phyloP scores from a whole-genome alignment of 1,140 invertebrate genomes.

The Muscidifurax raptorellus region DNA sequence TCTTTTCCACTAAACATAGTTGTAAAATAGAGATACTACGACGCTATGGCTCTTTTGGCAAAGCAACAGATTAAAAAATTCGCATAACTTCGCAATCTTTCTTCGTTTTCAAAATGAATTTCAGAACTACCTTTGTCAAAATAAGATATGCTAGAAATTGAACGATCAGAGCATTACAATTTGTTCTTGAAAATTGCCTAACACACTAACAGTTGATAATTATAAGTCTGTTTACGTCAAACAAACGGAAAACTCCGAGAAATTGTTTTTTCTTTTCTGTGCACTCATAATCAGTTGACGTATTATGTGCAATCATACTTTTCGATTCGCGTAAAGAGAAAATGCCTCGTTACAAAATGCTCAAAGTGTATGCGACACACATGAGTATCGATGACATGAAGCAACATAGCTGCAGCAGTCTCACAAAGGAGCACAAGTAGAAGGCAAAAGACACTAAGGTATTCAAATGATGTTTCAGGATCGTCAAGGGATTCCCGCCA shows the following conservation, averaged over 20 bases:
- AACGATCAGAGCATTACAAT: no score
- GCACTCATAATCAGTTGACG: no score
- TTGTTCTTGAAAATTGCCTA: no score
- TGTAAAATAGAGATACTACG: background rate
- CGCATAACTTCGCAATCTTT: no score
- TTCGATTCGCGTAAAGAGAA: background rate
- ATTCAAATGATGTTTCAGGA: conserved; percentile 79
- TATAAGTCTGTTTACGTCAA: no score
- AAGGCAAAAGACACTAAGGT: conserved; percentile 20
- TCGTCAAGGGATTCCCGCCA: conserved; percentile 97
- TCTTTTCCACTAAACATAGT: background rate
- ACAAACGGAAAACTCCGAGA: no score
- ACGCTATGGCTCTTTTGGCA: background rate
- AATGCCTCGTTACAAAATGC: background rate
- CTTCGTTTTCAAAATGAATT: no score
- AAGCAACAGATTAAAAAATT: background rate
- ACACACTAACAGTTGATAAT: no score
- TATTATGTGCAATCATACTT: background rate
- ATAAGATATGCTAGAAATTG: no score
- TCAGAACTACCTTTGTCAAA: no score
- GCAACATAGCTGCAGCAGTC: background rate
- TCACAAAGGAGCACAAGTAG: background rate
- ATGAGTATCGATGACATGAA: background rate
- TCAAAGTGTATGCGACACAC: conserved; percentile 6
- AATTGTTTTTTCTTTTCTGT: no score